Evolutionary conservation across 1,140 invertebrate species (phyloP), one percentile per base, ranked within the genome.

Genomic region (Dysdera silvatica): DNA sequence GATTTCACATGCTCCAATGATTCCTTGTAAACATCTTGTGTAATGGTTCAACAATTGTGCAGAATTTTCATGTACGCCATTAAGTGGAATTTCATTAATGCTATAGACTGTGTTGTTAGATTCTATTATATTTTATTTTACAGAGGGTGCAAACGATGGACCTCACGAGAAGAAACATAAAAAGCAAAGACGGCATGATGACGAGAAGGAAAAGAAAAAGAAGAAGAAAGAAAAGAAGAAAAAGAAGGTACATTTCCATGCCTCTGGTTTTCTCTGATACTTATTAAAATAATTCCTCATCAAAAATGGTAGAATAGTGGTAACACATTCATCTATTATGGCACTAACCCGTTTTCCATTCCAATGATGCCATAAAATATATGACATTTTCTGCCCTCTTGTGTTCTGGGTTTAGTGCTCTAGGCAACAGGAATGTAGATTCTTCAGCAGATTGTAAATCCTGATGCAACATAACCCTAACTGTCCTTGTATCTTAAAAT

Each of bases 111-210:
- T 40, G 14, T 40, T 20, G 16, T 16, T 48, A 28, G 16, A 52
- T 16, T 10, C 18, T 16, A 31, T 52, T 6, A 24, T 23, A 28
- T 24, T 24, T 18, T 48, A 40, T 20, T 31, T 37, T 37, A 2
- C 43, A 65, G 85, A 84, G 54, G 47, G 47, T 4, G 64, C 49
- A 33, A 43, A 60, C n/a, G 67, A 67, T 32, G 47, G 65, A 40
- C 62, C 86, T 29, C 89, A 93, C 71, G 90, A 95, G 73, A 95
- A 94, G 81, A 95, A 95, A 74, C 90, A 94, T 74, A 96, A 95
- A 79, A 95, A 95, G 72, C 89, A 94, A 71, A 95, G 94, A 73
- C 80, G 89, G 23, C 89, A 93, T 69, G 91, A 95, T 69, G 91
- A 95, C 61, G 91, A 95, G 68, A 94, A 95, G 70, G 90, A 95